These are phyloP conservation scores for Cephus cinctus DNA, from an alignment of 1,140 invertebrate genomes.

Conservation along the genomic window DNA sequence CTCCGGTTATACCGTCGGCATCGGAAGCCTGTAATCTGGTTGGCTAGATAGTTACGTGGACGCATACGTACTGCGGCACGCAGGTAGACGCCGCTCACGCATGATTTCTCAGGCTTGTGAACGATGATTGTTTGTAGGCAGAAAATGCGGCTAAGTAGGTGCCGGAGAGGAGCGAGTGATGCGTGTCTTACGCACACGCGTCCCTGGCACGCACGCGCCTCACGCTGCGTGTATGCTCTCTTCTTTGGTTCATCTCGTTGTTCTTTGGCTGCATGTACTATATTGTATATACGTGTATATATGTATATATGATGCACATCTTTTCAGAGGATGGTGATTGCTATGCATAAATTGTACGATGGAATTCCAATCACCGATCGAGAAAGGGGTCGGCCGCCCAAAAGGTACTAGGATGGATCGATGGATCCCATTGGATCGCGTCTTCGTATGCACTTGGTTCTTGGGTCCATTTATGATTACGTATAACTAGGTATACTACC, in stretches of 20 bases:
- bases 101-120: slow-evolving; percentile 4
- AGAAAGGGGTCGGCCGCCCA: slow-evolving; percentile 1
- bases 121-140: slow-evolving; percentile 30
- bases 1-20: too few relatives aligned
- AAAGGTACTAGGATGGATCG: too few relatives aligned
- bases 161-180: slow-evolving; percentile 17
- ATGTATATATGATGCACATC: not conserved
- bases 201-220: not conserved
- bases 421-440: too few relatives aligned
- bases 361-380: slow-evolving; percentile 6
- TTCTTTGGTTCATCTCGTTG: not conserved
- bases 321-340: not conserved
- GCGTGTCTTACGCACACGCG: not conserved
- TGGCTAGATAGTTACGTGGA: slow-evolving; percentile 10
- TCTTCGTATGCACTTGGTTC: too few relatives aligned
- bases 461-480: too few relatives aligned
- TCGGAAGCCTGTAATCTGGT: slow-evolving; percentile 33
- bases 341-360: slow-evolving; percentile 7
- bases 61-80: not conserved
- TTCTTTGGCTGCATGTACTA: not conserved
- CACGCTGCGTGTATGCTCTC: not conserved
- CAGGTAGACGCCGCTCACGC: too few relatives aligned
- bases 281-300: not conserved
- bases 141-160: slow-evolving; percentile 32
- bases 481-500: too few relatives aligned